A percentile compares a stretch with the other conserved stretches of the same genome.
phyloP scores from a whole-genome alignment of 2,113 vertebrate genomes.

The Spea multiplicata region DNA sequence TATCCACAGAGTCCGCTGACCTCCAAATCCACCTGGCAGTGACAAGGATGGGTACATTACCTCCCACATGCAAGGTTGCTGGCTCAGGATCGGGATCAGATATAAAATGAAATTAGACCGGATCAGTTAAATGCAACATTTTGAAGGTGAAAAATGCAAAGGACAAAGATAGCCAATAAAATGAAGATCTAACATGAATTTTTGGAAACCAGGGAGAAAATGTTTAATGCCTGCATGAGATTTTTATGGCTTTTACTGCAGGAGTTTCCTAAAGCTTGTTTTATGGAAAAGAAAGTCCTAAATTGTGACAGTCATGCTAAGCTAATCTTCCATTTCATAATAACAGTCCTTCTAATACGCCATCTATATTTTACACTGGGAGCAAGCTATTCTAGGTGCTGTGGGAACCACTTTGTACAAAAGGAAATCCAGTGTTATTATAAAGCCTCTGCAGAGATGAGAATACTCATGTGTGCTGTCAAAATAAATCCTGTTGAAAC shows the following conservation, averaged over 20 bases:
- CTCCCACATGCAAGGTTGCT: too few relatives aligned
- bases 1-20: too few relatives aligned
- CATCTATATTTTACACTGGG: neutral
- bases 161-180: too few relatives aligned
- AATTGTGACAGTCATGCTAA: neutral
- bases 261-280: neutral
- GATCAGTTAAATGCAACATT: too few relatives aligned
- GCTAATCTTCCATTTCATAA: neutral
- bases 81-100: too few relatives aligned
- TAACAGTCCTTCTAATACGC: neutral
- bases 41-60: too few relatives aligned
- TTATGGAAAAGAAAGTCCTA: neutral
- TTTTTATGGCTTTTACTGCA: neutral
- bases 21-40: too few relatives aligned
- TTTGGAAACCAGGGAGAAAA: too few relatives aligned
- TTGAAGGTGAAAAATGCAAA: too few relatives aligned
- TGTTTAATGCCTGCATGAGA: too few relatives aligned
- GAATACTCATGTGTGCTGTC: neutral
- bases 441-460: neutral
- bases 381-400: neutral
- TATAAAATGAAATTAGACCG: too few relatives aligned
- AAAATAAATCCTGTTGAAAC: neutral
- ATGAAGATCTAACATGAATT: too few relatives aligned
- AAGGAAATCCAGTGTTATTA: constrained; percentile 2
- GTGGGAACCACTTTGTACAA: neutral